phyloP scores from a whole-genome alignment of 2,888 invertebrate genomes.

The Phyllotreta striolata region DNA sequence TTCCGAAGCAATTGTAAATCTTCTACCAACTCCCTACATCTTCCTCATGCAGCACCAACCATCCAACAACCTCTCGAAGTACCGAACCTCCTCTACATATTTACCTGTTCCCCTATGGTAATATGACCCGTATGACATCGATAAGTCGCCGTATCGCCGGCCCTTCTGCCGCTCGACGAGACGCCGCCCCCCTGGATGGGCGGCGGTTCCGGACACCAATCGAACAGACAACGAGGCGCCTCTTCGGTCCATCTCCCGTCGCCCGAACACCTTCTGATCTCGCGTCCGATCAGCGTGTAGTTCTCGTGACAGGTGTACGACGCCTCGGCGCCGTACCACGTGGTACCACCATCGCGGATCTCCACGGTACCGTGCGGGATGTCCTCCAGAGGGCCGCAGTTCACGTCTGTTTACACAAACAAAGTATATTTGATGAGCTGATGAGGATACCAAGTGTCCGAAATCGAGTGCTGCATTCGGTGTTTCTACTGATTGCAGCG shows the following conservation, averaged over 20 bases:
- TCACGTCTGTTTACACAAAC: conserved; percentile 72
- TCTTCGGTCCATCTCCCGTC: conserved; percentile 81
- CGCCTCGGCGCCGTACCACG: conserved; percentile 81
- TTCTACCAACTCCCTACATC: no score
- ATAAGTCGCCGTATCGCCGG: conserved; percentile 83
- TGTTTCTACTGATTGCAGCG: no score
- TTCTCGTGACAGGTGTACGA: conserved; percentile 83
- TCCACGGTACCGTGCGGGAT: conserved; percentile 78
- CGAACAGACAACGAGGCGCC: conserved; percentile 81
- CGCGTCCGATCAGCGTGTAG: conserved; percentile 81
- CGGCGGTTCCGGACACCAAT: conserved; percentile 89
- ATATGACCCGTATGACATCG: conserved; percentile 85
- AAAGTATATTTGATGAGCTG: conserved; percentile 6
- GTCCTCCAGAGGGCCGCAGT: conserved; percentile 75
- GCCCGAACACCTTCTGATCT: conserved; percentile 75
- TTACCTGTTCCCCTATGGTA: conserved; percentile 71
- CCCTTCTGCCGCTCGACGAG: conserved; percentile 74
- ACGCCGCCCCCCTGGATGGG: conserved; percentile 80
- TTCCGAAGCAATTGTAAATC: no score
- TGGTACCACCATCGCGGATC: conserved; percentile 72
- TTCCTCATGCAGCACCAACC: no score
- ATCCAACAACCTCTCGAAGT: no score
- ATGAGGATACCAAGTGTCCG: no score
- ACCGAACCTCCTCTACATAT: no score
- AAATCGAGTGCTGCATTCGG: no score